Conservation (phyloP, 2,797 vertebrate genomes). For the Cossypha dichroa region DNA sequence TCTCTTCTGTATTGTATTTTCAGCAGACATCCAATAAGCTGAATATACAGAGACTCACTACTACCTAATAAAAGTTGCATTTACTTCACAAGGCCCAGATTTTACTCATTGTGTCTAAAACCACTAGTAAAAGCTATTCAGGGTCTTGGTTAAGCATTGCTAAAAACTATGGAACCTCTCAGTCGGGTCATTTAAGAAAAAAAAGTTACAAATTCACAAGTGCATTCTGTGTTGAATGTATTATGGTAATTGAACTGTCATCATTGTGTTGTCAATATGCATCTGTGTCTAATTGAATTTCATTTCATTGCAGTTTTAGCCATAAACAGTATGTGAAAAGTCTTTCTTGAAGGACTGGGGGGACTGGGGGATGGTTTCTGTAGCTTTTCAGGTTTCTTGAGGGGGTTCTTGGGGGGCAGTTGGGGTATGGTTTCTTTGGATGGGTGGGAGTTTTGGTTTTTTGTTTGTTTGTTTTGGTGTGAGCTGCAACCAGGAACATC, state of each 20-base stretch:
- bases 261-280: not conserved
- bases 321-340: not conserved
- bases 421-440: not conserved
- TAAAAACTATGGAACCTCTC: not conserved
- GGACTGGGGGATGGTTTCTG: not conserved
- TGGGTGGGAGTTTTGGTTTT: rapidly evolving
- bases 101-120: not conserved
- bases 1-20: not conserved
- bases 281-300: slow-evolving; percentile 34
- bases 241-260: slow-evolving; percentile 20
- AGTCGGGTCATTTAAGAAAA: not conserved
- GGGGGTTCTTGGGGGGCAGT: rapidly evolving
- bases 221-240: not conserved
- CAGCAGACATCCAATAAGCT: not conserved
- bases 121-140: not conserved
- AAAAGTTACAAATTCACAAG: not conserved
- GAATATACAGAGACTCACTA: not conserved
- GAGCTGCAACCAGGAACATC: not conserved
- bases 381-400: not conserved
- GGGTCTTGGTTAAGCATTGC: not conserved
- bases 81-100: not conserved
- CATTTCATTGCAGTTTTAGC: not conserved
- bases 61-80: not conserved
- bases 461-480: not conserved
- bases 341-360: not conserved